phyloP scores from a whole-genome alignment of 2,888 invertebrate genomes.

The Scaptomyza cyrtandrae region DNA sequence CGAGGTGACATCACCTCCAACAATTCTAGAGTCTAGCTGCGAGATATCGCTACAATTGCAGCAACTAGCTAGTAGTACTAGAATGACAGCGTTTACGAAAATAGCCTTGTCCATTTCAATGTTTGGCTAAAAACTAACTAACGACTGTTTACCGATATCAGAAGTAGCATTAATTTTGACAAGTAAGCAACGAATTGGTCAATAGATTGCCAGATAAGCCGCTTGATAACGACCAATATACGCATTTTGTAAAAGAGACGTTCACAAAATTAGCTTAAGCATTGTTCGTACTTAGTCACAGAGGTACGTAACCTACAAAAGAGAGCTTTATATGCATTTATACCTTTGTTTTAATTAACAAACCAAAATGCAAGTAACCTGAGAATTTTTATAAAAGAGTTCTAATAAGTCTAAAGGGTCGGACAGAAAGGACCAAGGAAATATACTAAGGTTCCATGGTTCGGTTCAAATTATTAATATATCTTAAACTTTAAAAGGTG shows the following conservation, averaged over 20 bases:
- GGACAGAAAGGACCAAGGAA: background rate
- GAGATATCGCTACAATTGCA: slow-evolving; percentile 15
- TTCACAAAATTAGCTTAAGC: slow-evolving; percentile 1
- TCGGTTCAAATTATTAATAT: too few relatives aligned
- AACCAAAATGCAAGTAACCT: background rate
- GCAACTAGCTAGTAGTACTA: slow-evolving; percentile 21
- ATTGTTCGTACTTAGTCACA: background rate
- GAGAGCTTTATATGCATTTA: background rate
- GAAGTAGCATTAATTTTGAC: background rate
- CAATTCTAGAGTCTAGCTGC: slow-evolving; percentile 55
- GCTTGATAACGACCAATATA: slow-evolving; percentile 27
- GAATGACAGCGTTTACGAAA: slow-evolving; percentile 7
- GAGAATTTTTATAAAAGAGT: background rate
- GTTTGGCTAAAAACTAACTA: slow-evolving; percentile 39
- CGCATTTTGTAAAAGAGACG: slow-evolving; percentile 10
- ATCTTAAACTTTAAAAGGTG: too few relatives aligned
- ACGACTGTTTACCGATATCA: slow-evolving; percentile 4
- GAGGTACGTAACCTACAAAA: background rate
- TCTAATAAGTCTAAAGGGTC: background rate
- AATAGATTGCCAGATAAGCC: slow-evolving; percentile 33
- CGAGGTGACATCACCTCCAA: slow-evolving; percentile 69
- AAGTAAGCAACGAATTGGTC: slow-evolving; percentile 7
- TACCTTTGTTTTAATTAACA: background rate
- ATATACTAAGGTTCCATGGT: background rate
- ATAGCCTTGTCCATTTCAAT: slow-evolving; percentile 47